phyloP scores from a whole-genome alignment of 1,140 invertebrate species.

The Tachypleus tridentatus region DNA sequence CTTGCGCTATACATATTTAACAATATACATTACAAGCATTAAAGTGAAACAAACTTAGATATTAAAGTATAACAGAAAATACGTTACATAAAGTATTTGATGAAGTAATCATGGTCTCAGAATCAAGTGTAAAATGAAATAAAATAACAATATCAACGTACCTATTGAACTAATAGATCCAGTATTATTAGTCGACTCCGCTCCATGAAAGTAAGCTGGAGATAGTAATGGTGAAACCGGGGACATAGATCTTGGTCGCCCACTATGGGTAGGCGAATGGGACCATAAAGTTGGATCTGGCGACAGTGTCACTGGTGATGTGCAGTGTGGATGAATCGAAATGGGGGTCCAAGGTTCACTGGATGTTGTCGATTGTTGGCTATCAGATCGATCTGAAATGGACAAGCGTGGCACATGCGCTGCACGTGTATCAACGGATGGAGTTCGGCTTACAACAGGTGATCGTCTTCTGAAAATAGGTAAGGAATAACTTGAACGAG shows the following conservation, averaged over 20 bases:
- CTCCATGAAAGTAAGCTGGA: conserved; percentile 13
- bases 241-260: conserved; percentile 15
- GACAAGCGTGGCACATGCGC: conserved; percentile 15
- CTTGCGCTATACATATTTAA: no score
- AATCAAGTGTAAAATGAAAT: not conserved
- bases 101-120: no score
- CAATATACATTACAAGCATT: no score
- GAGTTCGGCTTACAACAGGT: conserved; percentile 15
- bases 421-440: conserved; percentile 18
- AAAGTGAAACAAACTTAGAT: no score
- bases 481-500: conserved; percentile 16
- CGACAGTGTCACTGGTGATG: conserved; percentile 13
- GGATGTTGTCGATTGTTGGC: conserved; percentile 7
- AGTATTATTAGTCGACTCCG: conserved; percentile 10
- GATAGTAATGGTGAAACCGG: conserved; percentile 9
- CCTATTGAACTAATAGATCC: conserved; percentile 17
- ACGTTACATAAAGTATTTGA: no score
- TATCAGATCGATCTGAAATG: conserved; percentile 12
- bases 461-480: conserved; percentile 14
- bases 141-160: not conserved
- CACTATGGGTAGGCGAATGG: conserved; percentile 6
- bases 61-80: no score
- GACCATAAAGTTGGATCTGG: conserved; percentile 12
- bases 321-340: conserved; percentile 10
- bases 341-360: not conserved